Conservation (phyloP, 1,140 invertebrate species). For the Drosophila littoralis region DNA sequence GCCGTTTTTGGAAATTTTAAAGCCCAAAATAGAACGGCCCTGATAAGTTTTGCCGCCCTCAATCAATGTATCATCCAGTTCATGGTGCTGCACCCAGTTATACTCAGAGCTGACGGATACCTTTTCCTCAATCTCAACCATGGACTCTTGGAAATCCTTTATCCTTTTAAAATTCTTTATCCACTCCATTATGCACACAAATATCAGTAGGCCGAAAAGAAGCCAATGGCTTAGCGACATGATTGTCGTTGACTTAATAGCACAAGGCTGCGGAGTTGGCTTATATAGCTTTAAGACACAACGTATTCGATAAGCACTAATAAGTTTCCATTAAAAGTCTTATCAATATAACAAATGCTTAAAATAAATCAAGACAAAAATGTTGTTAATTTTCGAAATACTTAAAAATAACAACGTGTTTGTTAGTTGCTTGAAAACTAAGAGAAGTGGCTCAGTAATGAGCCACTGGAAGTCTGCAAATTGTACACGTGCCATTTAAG, state of each 20-base stretch:
- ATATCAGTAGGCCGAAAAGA: slow-evolving; percentile 52
- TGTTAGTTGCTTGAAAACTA: background rate
- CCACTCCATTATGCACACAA: too few relatives aligned
- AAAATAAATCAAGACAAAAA: too few relatives aligned
- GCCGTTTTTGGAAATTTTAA: slow-evolving; percentile 84
- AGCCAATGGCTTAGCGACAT: slow-evolving; percentile 74
- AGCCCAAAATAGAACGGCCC: slow-evolving; percentile 87
- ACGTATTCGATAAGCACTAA: slow-evolving; percentile 24
- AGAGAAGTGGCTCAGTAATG: background rate
- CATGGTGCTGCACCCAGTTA: slow-evolving; percentile 85
- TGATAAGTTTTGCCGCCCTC: slow-evolving; percentile 85
- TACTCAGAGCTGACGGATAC: slow-evolving; percentile 52
- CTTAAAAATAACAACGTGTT: slow-evolving; percentile 19
- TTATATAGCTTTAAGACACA: slow-evolving; percentile 53
- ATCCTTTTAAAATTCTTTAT: slow-evolving; percentile 18
- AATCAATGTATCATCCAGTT: slow-evolving; percentile 84
- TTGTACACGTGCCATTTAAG: background rate
- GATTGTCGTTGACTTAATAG: slow-evolving; percentile 51
- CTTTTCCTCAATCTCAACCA: slow-evolving; percentile 67
- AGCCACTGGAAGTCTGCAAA: slow-evolving; percentile 25
- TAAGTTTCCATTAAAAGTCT: slow-evolving; percentile 19
- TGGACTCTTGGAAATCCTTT: slow-evolving; percentile 57
- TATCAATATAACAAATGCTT: slow-evolving; percentile 25
- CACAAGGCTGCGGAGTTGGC: background rate
- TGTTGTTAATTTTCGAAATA: background rate